These are phyloP conservation scores for Hyla sarda DNA, from an alignment of 2,113 vertebrate genomes.

Conservation along the genomic window DNA sequence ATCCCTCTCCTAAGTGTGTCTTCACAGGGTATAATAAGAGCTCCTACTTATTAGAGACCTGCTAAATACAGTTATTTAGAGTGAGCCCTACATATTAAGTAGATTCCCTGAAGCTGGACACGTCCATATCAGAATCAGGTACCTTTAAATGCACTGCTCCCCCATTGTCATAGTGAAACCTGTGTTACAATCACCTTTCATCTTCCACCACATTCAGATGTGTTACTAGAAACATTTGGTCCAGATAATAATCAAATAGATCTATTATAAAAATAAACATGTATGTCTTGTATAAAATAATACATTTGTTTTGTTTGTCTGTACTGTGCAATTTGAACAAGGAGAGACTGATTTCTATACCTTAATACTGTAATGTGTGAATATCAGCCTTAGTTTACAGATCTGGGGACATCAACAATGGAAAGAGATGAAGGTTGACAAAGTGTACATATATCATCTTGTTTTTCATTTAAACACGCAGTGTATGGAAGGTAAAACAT, in stretches of 20 bases:
- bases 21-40: too few species aligned
- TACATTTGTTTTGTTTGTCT: conserved; percentile 70
- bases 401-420: conserved; percentile 9
- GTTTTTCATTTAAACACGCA: conserved; percentile 71
- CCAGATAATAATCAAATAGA: conserved; percentile 74
- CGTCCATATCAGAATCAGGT: not conserved
- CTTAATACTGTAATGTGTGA: conserved; percentile 81
- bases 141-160: too few species aligned
- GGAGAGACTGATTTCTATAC: conserved; percentile 75
- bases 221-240: conserved; percentile 71
- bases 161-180: not conserved
- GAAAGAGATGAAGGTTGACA: conserved; percentile 56
- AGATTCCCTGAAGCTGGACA: not conserved
- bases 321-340: conserved; percentile 74
- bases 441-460: conserved; percentile 66
- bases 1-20: too few species aligned
- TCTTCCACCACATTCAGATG: not conserved
- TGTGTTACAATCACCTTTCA: not conserved
- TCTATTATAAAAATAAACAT: conserved; percentile 84
- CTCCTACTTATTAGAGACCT: too few species aligned
- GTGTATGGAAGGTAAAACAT: conserved; percentile 75
- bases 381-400: not conserved
- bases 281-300: conserved; percentile 79
- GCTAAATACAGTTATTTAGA: too few species aligned
- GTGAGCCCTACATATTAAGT: too few species aligned